These are phyloP conservation scores for Drosophila busckii DNA, from an alignment of 1,140 invertebrate species.

Conservation along the genomic window DNA sequence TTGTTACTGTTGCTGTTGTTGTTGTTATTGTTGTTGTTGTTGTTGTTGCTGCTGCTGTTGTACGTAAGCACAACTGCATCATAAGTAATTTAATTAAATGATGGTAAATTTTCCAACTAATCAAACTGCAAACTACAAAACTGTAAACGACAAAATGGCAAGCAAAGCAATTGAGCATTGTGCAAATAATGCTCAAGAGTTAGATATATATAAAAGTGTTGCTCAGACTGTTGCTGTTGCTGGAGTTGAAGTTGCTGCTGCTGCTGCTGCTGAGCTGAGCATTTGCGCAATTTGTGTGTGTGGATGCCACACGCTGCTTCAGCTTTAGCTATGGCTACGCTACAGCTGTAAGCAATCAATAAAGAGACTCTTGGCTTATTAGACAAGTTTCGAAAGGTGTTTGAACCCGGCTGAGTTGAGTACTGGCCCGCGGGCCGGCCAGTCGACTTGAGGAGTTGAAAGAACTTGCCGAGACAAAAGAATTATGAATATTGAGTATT, in stretches of 20 bases:
- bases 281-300: constrained; percentile 18
- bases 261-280: not conserved
- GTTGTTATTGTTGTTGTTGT: too few relatives aligned
- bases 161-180: constrained; percentile 43
- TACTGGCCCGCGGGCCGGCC: constrained; percentile 33
- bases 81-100: constrained; percentile 72
- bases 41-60: constrained; percentile 28
- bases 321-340: constrained; percentile 13
- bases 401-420: constrained; percentile 49
- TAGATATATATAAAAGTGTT: constrained; percentile 21
- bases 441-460: constrained; percentile 42
- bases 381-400: constrained; percentile 69
- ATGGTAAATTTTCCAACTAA: constrained; percentile 72
- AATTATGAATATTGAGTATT: constrained; percentile 49
- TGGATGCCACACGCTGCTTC: constrained; percentile 15
- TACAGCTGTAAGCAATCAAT: constrained; percentile 47
- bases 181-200: constrained; percentile 25
- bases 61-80: constrained; percentile 50
- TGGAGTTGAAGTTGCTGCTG: not conserved
- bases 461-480: constrained; percentile 32
- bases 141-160: constrained; percentile 31
- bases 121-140: constrained; percentile 47
- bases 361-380: constrained; percentile 47
- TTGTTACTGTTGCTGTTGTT: constrained; percentile 63
- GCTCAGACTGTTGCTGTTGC: not conserved